Evolutionary conservation across 2,888 invertebrate genomes (phyloP), one percentile per base, ranked within the genome.

Genomic region (Petrophora chlorosata): DNA sequence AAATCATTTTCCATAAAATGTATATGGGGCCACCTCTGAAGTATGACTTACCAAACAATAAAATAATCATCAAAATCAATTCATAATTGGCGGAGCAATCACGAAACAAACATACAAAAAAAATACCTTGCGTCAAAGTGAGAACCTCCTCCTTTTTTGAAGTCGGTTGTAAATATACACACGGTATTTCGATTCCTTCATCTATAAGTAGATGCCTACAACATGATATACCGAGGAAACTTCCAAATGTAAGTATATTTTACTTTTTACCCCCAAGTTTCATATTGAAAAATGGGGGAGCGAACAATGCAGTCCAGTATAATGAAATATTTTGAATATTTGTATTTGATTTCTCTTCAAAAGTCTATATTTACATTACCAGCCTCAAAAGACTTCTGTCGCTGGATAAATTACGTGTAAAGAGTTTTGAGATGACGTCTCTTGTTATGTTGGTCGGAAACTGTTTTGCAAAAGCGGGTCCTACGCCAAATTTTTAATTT

Each of bases 271-370:
- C 57, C 57, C 59, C 45, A 61, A 72, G 64, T 71, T 70, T 72
- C 67, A 70, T 70, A 74, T 68, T 63, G 61, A 63, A 70, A 73
- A 67, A 63, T 62, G 58, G 73, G 80, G 79, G 73, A 71, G 58
- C 63, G 66, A 70, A 79, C 79, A 79, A 80, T 76, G 67, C 68
- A 63, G 64, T 56, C 66, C 65, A 52, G 61, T 66, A 63, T 81
- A 82, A 86, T 86, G 82, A 86, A 88, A 86, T 86, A 86, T 81
- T 84, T 80, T 71, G 79, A 79, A 86, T 86, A 86, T 82, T 82
- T 85, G 78, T 79, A 78, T 82, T 80, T 80, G 81, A 85, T 82
- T 83, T 70, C 70, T 67, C 69, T 67, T 67, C 51, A 63, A 67
- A 65, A 61, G 56, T 65, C 68, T 64, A 63, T 67, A 64, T 63